Evolutionary conservation across 2,888 invertebrate genomes (phyloP).

Genomic region (Therioaphis trifolii): DNA sequence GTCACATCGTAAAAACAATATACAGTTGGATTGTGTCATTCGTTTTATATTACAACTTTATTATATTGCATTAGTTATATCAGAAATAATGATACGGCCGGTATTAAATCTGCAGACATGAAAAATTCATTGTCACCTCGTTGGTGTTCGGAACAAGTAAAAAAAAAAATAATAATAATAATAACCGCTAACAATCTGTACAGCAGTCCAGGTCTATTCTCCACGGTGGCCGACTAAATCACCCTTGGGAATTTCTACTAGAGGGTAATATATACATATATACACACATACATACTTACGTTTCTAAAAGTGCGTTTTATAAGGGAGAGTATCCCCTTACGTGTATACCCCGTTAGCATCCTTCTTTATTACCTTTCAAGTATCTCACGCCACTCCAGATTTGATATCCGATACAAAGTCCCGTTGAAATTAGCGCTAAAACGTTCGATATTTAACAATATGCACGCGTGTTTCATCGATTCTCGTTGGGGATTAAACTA

Average conservation of each 20-base stretch:
- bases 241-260: conserved; percentile 41
- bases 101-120: conserved; percentile 14
- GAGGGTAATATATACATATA: conserved; percentile 12
- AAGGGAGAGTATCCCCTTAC: conserved; percentile 9
- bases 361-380: conserved; percentile 53
- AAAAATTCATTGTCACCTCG: conserved; percentile 41
- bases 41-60: neutral
- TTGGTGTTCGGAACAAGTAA: neutral
- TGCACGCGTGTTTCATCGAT: neutral
- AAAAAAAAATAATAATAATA: conserved; percentile 16
- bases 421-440: conserved; percentile 36
- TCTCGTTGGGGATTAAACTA: neutral
- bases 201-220: neutral
- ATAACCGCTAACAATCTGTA: conserved; percentile 56
- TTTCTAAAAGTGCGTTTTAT: neutral
- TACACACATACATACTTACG: neutral
- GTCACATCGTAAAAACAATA: neutral
- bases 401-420: conserved; percentile 19
- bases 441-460: conserved; percentile 6
- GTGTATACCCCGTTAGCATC: neutral
- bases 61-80: neutral
- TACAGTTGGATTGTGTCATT: neutral
- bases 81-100: conserved; percentile 4
- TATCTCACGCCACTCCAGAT: conserved; percentile 27
- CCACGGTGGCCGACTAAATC: conserved; percentile 37